Base-by-base conservation (phyloP, 1,140 invertebrate genomes). In the Grapholita molesta region DNA sequence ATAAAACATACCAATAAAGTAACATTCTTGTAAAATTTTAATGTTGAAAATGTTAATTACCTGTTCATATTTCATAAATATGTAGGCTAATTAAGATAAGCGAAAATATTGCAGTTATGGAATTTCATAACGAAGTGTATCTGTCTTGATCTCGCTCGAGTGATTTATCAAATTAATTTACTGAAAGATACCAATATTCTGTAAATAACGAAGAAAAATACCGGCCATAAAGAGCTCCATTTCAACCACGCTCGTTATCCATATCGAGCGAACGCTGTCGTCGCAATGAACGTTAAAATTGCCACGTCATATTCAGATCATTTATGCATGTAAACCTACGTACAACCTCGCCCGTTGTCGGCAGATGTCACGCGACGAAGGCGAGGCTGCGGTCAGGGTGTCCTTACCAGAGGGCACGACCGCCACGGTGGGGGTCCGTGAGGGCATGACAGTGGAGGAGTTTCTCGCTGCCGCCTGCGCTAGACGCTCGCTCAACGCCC, bases 391-490 rank as follows among this genome's bases (percentile, higher is more conserved):
- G 35, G 96, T 98, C 70, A 97, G 97, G 92, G 97, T 99, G 80
- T 96, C 95, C 52, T 94, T 99, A 75, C 98, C 98, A 55, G 97
- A 98, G 85, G 93, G 93, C 73, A 93, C 93, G 68, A 94, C 95
- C 70, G 96, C 96, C 55, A 96, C 95, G 42, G 96, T 98, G 76
- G 95, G 96, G 86, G 93, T 98, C 78, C 94, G 97, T 84, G 96
- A 98, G 79, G 95, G 95, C 53, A 99, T 99, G 96, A 97, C 97
- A 30, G 97, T 99, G 9, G 98, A 99, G 85, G 98, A 99, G 92
- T 97, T 99, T 86, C 93, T 99, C 64, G 97, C 97, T 32, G 95
- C 95, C 76, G 98, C 97, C 25, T 99, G 98, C 92, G 96, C 95
- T 53, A 95, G 97, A 73, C 97, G 98, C 85, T 96, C 95, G 82